Evolutionary conservation across 1,140 invertebrate genomes (phyloP).

Genomic region (Amphibalanus amphitrite): DNA sequence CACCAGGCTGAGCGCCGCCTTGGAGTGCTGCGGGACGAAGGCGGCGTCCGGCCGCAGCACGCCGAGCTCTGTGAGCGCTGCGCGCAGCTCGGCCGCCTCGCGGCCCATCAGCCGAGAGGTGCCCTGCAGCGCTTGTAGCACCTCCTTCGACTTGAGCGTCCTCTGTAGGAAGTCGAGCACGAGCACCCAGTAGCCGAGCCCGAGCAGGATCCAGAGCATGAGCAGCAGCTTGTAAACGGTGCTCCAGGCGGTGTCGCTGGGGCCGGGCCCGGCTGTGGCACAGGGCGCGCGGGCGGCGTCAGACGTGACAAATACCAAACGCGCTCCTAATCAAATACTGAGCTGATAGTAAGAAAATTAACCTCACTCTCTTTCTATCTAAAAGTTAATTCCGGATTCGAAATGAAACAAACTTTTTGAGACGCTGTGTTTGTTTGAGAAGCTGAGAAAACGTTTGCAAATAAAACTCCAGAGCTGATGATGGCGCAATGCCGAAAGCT

Average conservation of each 20-base stretch:
- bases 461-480: no score
- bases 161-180: constrained; percentile 26
- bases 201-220: constrained; percentile 28
- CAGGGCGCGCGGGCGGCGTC: no score
- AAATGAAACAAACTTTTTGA: no score
- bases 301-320: no score
- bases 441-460: no score
- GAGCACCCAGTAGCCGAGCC: constrained; percentile 26
- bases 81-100: constrained; percentile 15
- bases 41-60: background rate
- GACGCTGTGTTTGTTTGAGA: no score
- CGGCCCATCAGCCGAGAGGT: constrained; percentile 10
- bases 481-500: no score
- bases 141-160: constrained; percentile 17
- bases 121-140: constrained; percentile 12
- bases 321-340: no score
- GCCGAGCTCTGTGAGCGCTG: constrained; percentile 14
- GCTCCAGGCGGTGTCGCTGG: background rate
- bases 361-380: no score
- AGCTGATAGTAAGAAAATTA: no score
- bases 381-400: no score
- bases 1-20: background rate
- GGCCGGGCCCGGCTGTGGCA: no score
- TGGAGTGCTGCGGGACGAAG: background rate
- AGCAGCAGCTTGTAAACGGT: constrained; percentile 24